These are phyloP conservation scores for Addax nasomaculatus DNA, from an alignment of 2,113 vertebrate species.

Conservation along the genomic window DNA sequence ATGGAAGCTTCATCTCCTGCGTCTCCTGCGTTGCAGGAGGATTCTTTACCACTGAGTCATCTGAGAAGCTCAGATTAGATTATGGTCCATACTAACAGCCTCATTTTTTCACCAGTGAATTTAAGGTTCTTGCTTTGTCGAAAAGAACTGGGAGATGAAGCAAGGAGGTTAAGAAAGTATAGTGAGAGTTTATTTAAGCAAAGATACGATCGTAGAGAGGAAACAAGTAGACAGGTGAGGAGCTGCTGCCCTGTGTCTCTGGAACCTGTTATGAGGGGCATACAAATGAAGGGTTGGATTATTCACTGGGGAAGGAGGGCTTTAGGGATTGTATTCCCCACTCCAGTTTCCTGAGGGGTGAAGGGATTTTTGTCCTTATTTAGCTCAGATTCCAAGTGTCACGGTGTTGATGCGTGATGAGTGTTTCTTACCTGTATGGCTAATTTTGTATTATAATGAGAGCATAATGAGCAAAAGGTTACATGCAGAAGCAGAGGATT, in stretches of 20 bases:
- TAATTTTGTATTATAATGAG: not conserved
- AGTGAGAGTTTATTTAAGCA: not conserved
- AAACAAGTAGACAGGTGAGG: not conserved
- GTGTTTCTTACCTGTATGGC: not conserved
- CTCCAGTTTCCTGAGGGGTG: not conserved
- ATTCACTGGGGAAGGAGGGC: not conserved
- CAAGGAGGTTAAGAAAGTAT: not conserved
- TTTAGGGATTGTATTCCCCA: not conserved
- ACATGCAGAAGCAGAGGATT: not conserved
- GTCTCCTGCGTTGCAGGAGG: fast-evolving
- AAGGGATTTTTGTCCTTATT: not conserved
- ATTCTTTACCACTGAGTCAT: not conserved
- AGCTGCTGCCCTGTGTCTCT: not conserved
- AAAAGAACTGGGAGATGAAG: not conserved
- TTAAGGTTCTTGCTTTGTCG: not conserved
- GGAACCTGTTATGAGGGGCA: not conserved
- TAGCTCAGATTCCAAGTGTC: not conserved
- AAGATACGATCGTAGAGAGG: not conserved
- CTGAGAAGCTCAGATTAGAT: not conserved
- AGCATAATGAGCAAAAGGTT: not conserved
- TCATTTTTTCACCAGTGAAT: not conserved
- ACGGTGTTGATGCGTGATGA: not conserved
- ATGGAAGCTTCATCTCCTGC: not conserved
- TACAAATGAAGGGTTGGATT: not conserved
- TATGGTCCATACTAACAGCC: not conserved